Base-by-base conservation (phyloP, 2,888 invertebrate species). In the Autographa gamma region DNA sequence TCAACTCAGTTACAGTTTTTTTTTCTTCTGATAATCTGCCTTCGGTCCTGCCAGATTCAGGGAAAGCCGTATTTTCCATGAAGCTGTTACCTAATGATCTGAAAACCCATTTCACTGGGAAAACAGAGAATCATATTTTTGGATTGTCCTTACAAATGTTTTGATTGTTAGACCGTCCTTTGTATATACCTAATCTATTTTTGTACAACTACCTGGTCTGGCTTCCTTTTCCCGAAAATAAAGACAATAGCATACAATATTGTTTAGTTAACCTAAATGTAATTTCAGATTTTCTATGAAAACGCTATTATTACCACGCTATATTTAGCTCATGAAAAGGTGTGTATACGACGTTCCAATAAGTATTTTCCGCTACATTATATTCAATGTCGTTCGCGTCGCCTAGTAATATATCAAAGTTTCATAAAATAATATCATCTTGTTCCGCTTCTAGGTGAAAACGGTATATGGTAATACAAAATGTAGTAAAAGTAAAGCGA, bases 271-370 rank as follows among this genome's bases (percentile, higher is more conserved):
- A 41, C 48, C 48, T 48, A n/a, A 48, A 48, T n/a, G n/a, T 48
- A 48, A 8, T 48, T n/a, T n/a, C 48, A n/a, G n/a, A n/a, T 48
- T 48, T 48, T 48, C 48, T 48, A n/a, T 7, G 16, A 48, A 48
- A n/a, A 48, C 7, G n/a, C n/a, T 48, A n/a, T n/a, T 48, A 7
- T 48, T 48, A n/a, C 7, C n/a, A n/a, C 5, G 48, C 7, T 43
- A 43, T 43, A 43, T 43, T 48, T 48, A 48, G 48, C 48, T 43
- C 43, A 48, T 48, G 48, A 48, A 48, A 48, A 48, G 16, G n/a
- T n/a, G 48, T 48, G 48, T 16, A n/a, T 16, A n/a, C 48, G 48
- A 48, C n/a, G n/a, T 48, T n/a, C 48, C 48, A 48, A 48, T 48
- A 48, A n/a, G 48, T 48, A 48, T 43, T 43, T 43, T 14, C 43